Base-by-base conservation (phyloP, 2,888 invertebrate genomes). In the Ganaspis brasiliensis region DNA sequence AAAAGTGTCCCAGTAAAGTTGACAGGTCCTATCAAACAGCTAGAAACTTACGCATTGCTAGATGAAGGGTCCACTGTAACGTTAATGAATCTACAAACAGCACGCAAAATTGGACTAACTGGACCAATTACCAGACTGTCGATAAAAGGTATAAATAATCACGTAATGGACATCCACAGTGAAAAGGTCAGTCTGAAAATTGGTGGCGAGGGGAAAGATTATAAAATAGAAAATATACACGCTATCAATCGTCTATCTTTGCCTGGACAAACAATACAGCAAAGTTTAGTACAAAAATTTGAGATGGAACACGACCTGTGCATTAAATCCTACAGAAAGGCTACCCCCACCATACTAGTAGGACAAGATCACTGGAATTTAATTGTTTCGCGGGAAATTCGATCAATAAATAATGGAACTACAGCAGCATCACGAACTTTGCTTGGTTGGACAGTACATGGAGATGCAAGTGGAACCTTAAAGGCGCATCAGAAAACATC, bases 11-110 rank as follows among this genome's bases (percentile, higher is more conserved):
- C 37, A 1, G 35, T 19, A 9, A 61, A 35, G 4, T 3, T 37
- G 12, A 9, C 10, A 61, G 61, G 61, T 16, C 16, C 37, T 37
- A 9, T 0, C 0, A 19, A 16, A 16, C 35, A 10, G 8, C 31
- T 61, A 37, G 1, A 37, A 10, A 37, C 61, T 2, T 19, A 37
- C 19, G 61, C 37, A 4, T 37, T 61, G 12, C 0, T 61, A 12
- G 61, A 61, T 16, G 57, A 40, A 37, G 55, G 61, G 10, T 61
- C 37, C 8, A 21, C 61, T 8, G 19, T 37, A 5, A 37, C 61
- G 3, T 5, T 37, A 0, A 10, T 61, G 37, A 37, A 19, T 4
- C 3, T 10, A 1, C 9, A 12, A 3, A 19, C 12, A 9, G 12
- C 61, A 37, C 16, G 12, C 1, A 19, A 37, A 10, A 61, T 61